Evolutionary conservation across 1,140 invertebrate species (phyloP), one percentile per base, ranked within the genome.

Genomic region (Thalassaphorura encarpata): DNA sequence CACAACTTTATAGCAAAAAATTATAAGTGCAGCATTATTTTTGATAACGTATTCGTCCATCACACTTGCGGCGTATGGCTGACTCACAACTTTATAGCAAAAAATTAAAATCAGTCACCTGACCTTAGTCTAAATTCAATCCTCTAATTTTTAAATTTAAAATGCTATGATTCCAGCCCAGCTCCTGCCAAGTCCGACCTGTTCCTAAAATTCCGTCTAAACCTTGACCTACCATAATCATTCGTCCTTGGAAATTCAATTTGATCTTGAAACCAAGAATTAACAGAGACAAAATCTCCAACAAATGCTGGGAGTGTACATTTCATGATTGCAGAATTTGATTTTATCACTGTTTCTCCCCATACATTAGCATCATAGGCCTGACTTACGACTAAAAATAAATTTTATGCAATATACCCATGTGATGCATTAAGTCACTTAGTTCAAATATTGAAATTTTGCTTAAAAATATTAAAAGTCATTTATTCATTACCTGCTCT

Each of bases 401-500:
- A n/a, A n/a, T n/a, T n/a, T n/a, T n/a, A n/a, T n/a, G n/a, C n/a
- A n/a, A n/a, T n/a, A n/a, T n/a, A 36, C 33, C 33, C 33, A 11
- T n/a, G 33, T 36, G n/a, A n/a, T n/a, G n/a, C n/a, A n/a, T n/a
- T n/a, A n/a, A n/a, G n/a, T n/a, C n/a, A n/a, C n/a, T n/a, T n/a
- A n/a, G n/a, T n/a, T n/a, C n/a, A n/a, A n/a, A n/a, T n/a, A n/a
- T n/a, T n/a, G n/a, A n/a, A n/a, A n/a, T n/a, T n/a, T n/a, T n/a
- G n/a, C n/a, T n/a, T n/a, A n/a, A n/a, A n/a, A n/a, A n/a, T n/a
- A n/a, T n/a, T n/a, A n/a, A n/a, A n/a, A n/a, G n/a, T n/a, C n/a
- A n/a, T n/a, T n/a, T n/a, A n/a, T n/a, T n/a, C n/a, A n/a, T n/a
- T 80, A 96, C 92, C 92, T 73, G 90, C 90, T 78, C 89, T 78